phyloP scores from a whole-genome alignment of 2,797 vertebrate genomes.

The Tamandua tetradactyla region DNA sequence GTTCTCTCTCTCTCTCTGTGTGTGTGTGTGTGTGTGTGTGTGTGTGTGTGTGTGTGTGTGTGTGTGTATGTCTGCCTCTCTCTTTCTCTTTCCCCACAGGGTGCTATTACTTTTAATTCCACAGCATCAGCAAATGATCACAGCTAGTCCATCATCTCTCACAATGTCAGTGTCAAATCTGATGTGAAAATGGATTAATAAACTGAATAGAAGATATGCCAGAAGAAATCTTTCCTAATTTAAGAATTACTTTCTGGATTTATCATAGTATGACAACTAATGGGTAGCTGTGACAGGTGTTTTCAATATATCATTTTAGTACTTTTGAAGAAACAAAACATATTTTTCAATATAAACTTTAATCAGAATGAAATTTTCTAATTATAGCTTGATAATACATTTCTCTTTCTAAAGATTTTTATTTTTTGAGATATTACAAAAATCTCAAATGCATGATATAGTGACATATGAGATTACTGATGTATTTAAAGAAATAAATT shows the following conservation, averaged over 20 bases:
- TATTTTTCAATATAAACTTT: slow-evolving; percentile 30
- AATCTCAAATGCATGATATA: slow-evolving; percentile 1
- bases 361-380: slow-evolving; percentile 50
- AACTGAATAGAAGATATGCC: slow-evolving; percentile 33
- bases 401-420: slow-evolving; percentile 40
- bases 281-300: slow-evolving; percentile 37
- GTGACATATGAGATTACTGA: slow-evolving; percentile 26
- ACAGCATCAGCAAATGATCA: slow-evolving; percentile 49
- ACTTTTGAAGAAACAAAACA: slow-evolving; percentile 13
- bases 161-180: slow-evolving; percentile 48
- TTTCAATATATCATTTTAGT: slow-evolving; percentile 55
- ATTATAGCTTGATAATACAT: slow-evolving; percentile 1
- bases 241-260: slow-evolving; percentile 60
- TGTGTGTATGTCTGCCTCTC: too few relatives aligned
- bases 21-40: too few relatives aligned
- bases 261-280: slow-evolving; percentile 48
- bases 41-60: too few relatives aligned
- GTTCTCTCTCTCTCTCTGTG: too few relatives aligned
- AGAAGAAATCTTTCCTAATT: slow-evolving; percentile 56
- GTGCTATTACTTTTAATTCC: slow-evolving; percentile 55
- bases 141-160: slow-evolving; percentile 39
- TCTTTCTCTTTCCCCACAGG: not conserved
- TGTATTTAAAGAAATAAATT: slow-evolving; percentile 2
- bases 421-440: slow-evolving; percentile 33
- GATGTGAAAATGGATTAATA: slow-evolving; percentile 59